Evolutionary conservation across 2,888 invertebrate genomes (phyloP).

Genomic region (Melitaea athalia): DNA sequence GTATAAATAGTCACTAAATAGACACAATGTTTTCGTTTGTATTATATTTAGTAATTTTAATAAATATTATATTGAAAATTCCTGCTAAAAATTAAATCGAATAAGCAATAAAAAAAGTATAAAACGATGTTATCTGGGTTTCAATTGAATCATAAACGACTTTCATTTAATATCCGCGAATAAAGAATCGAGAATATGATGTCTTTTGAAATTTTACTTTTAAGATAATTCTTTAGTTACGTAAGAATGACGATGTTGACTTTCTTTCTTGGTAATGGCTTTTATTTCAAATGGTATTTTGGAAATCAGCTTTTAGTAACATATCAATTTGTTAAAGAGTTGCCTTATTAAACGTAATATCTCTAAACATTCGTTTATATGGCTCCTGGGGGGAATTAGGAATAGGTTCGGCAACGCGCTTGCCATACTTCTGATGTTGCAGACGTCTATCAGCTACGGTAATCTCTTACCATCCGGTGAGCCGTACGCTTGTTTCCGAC

Average conservation of each 20-base stretch:
- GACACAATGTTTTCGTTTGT: too few species aligned
- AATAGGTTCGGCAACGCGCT: too few species aligned
- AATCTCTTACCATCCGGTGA: too few species aligned
- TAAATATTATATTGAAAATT: too few species aligned
- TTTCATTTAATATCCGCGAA: conserved; percentile 44
- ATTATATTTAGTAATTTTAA: too few species aligned
- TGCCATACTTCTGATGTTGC: too few species aligned
- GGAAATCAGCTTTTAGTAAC: conserved; percentile 7
- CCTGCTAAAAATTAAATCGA: background rate
- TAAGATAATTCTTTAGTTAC: conserved; percentile 37
- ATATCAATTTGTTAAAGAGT: background rate
- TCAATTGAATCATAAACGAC: conserved; percentile 37
- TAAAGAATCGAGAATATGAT: conserved; percentile 42
- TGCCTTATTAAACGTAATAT: background rate
- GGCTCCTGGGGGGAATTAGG: too few species aligned
- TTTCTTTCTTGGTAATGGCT: conserved; percentile 33
- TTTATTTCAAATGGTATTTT: conserved; percentile 17
- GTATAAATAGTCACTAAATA: too few species aligned
- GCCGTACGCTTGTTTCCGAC: too few species aligned
- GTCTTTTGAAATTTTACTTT: conserved; percentile 41
- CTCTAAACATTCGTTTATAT: background rate
- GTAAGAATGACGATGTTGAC: conserved; percentile 31
- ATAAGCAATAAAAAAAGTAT: conserved; percentile 2
- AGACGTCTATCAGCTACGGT: too few species aligned
- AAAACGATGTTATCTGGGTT: conserved; percentile 17